Conservation (phyloP, 2,888 invertebrate genomes). For the Nemoura dubitans region DNA sequence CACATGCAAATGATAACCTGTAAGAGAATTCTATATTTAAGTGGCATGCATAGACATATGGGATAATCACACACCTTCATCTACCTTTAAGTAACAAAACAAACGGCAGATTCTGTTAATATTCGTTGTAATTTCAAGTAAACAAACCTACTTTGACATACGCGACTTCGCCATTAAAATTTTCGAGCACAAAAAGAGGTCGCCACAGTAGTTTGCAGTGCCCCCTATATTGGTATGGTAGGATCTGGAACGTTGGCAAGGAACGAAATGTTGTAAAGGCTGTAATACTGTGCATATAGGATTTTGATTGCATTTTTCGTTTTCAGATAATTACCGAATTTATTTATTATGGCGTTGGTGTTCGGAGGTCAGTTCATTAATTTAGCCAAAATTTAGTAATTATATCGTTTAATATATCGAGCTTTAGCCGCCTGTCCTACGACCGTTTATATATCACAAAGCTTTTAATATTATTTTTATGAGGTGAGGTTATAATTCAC, state of each 20-base stretch:
- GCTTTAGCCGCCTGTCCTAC: no score
- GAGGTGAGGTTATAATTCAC: not conserved
- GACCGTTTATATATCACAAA: no score
- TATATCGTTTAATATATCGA: no score
- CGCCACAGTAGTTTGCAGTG: conserved; percentile 16
- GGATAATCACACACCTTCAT: conserved; percentile 67
- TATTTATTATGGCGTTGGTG: not conserved
- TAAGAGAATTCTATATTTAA: not conserved
- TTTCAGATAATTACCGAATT: not conserved
- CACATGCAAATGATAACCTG: conserved; percentile 8
- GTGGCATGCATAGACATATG: conserved; percentile 40
- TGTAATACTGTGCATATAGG: not conserved
- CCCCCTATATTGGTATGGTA: not conserved
- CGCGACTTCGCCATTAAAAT: conserved; percentile 69
- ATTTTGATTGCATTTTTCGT: not conserved
- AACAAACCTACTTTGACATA: conserved; percentile 75
- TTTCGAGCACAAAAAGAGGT: conserved; percentile 30
- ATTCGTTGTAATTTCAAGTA: conserved; percentile 62
- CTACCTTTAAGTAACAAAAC: conserved; percentile 65
- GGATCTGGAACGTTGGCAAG: not conserved
- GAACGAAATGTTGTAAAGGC: not conserved
- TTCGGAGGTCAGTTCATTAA: not conserved
- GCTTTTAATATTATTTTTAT: not conserved
- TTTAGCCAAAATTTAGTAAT: no score
- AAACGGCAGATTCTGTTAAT: conserved; percentile 43